Evolutionary conservation across 1,140 invertebrate species (phyloP).

Genomic region (Apis cerana): DNA sequence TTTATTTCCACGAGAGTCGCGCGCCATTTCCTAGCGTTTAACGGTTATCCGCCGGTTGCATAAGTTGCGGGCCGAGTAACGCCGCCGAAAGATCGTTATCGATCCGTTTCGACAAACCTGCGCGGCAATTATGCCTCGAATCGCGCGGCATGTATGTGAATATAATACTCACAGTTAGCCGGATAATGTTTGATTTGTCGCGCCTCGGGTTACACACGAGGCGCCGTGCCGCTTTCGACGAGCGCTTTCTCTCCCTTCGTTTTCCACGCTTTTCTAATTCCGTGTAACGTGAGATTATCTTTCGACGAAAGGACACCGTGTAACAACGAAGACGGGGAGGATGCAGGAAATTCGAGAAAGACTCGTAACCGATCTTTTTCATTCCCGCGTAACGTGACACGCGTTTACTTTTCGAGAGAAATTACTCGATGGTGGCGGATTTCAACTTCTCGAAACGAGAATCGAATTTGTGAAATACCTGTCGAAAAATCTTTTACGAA

Average conservation of each 20-base stretch:
- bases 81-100: slow-evolving; percentile 58
- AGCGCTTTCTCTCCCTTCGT: background rate
- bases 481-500: no score
- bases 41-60: slow-evolving; percentile 27
- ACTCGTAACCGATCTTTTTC: no score
- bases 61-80: no score
- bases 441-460: no score
- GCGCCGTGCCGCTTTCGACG: background rate
- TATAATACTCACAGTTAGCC: background rate
- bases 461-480: no score
- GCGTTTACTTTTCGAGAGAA: background rate
- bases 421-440: no score
- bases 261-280: background rate
- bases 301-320: background rate
- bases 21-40: slow-evolving; percentile 46
- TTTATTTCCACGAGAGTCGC: slow-evolving; percentile 55
- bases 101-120: slow-evolving; percentile 28
- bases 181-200: slow-evolving; percentile 15
- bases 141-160: no score
- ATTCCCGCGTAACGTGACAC: no score
- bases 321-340: background rate
- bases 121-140: slow-evolving; percentile 25
- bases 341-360: slow-evolving; percentile 8
- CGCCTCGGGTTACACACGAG: slow-evolving; percentile 29
- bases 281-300: background rate